Evolutionary conservation across 1,140 invertebrate genomes (phyloP).

Genomic region (Heliconius nattereri): DNA sequence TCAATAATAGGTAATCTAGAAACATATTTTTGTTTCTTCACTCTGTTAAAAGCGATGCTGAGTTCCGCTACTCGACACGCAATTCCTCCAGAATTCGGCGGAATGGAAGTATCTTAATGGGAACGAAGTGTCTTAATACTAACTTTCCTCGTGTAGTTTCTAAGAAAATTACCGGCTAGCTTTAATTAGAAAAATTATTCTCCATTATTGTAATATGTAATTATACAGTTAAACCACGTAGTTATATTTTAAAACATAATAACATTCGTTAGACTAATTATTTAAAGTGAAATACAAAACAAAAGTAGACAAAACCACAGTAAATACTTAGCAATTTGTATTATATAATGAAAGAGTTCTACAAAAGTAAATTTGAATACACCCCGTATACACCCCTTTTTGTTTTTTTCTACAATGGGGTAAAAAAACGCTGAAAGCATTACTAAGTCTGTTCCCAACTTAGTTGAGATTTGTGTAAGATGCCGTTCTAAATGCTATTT

Average conservation of each 20-base stretch:
- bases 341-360: slow-evolving; percentile 11
- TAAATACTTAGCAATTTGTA: slow-evolving; percentile 2
- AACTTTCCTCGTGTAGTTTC: no score
- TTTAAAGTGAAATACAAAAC: slow-evolving; percentile 3
- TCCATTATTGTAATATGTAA: no score
- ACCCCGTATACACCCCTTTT: slow-evolving; percentile 12
- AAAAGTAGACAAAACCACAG: slow-evolving; percentile 5
- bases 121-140: no score
- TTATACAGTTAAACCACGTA: no score
- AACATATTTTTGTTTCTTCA: background rate
- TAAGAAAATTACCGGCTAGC: no score
- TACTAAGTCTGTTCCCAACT: slow-evolving; percentile 10
- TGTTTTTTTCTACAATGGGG: slow-evolving; percentile 15
- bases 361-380: slow-evolving; percentile 11
- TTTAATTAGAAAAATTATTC: no score
- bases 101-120: no score
- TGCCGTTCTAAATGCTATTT: slow-evolving; percentile 22
- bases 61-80: no score
- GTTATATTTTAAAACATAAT: background rate
- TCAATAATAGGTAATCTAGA: slow-evolving; percentile 8
- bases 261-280: slow-evolving; percentile 3
- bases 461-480: slow-evolving; percentile 23
- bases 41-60: no score
- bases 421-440: slow-evolving; percentile 14
- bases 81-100: no score